A percentile compares a stretch with the other conserved stretches of the same genome.
Evolutionary conservation across 2,797 vertebrate genomes (phyloP).

Genomic region (Megalops cyprinoides): DNA sequence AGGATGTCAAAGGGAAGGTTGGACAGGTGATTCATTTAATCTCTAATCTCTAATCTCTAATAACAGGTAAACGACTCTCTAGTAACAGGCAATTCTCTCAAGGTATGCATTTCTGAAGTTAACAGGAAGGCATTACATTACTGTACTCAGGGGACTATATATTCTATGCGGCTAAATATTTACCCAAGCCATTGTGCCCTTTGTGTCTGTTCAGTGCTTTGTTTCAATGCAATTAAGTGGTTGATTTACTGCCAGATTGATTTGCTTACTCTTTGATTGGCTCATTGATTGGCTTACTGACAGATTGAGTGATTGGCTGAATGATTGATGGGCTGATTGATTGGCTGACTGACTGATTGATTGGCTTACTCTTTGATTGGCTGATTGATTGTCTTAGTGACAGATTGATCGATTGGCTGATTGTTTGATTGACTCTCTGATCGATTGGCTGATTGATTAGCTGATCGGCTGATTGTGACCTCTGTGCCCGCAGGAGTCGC

Average conservation of each 20-base stretch:
- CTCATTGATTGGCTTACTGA: not conserved
- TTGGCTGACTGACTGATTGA: not conserved
- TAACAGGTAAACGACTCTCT: too few species aligned
- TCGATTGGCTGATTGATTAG: not conserved
- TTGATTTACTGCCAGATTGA: too few species aligned
- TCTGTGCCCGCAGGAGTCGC: slow-evolving; percentile 68
- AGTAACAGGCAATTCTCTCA: too few species aligned
- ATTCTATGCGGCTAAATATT: too few species aligned
- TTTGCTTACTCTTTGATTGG: not conserved
- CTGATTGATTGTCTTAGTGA: not conserved
- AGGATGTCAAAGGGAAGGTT: slow-evolving; percentile 79
- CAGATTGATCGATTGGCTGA: not conserved
- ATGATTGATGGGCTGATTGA: not conserved
- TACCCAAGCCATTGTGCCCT: too few species aligned
- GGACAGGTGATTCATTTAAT: slow-evolving; percentile 75
- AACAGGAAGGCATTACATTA: not conserved
- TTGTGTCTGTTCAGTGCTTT: too few species aligned
- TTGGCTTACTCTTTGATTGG: not conserved
- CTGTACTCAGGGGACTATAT: not conserved
- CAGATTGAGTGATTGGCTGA: too few species aligned
- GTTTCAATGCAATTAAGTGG: too few species aligned
- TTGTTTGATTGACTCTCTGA: not conserved
- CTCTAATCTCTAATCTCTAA: too few species aligned
- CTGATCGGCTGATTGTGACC: not conserved
- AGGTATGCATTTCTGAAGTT: not conserved